A percentile compares a stretch with the other conserved stretches of the same genome.
Evolutionary conservation across 2,888 invertebrate genomes (phyloP).

Genomic region (Palloptera scutellata): DNA sequence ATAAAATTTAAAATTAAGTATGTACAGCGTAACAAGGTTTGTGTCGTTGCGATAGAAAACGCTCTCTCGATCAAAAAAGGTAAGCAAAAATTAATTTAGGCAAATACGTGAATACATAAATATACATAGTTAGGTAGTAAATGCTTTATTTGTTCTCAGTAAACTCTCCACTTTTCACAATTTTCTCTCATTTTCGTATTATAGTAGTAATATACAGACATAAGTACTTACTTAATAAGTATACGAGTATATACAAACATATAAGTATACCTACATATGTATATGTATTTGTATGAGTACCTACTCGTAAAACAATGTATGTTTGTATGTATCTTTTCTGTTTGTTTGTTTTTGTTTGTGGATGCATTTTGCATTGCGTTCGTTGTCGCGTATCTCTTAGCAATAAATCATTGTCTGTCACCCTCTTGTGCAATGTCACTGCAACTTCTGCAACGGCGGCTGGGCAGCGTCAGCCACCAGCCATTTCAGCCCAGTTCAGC

Average conservation of each 20-base stretch:
- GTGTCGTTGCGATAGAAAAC: too few relatives aligned
- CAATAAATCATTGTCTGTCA: constrained; percentile 62
- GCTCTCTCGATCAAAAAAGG: too few relatives aligned
- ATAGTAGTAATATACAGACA: too few relatives aligned
- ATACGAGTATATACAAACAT: constrained; percentile 8
- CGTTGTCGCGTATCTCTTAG: constrained; percentile 54
- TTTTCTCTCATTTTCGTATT: constrained; percentile 27
- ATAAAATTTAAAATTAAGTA: too few relatives aligned
- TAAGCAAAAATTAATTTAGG: too few relatives aligned
- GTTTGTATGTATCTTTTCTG: constrained; percentile 5
- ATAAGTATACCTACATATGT: neutral
- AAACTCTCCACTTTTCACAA: constrained; percentile 15
- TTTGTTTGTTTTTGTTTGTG: constrained; percentile 5
- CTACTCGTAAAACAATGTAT: neutral
- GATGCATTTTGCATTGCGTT: too few relatives aligned
- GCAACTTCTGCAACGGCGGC: constrained; percentile 53
- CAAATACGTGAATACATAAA: too few relatives aligned
- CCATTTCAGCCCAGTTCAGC: too few relatives aligned
- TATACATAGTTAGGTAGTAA: too few relatives aligned
- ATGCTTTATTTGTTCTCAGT: too few relatives aligned
- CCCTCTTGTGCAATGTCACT: constrained; percentile 57
- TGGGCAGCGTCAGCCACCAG: constrained; percentile 38
- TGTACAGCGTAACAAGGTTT: too few relatives aligned
- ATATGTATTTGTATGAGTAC: constrained; percentile 7
- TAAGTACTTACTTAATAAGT: too few relatives aligned